Evolutionary conservation across 1,140 invertebrate species (phyloP), one percentile per base, ranked within the genome.

Genomic region (Macrobrachium rosenbergii): DNA sequence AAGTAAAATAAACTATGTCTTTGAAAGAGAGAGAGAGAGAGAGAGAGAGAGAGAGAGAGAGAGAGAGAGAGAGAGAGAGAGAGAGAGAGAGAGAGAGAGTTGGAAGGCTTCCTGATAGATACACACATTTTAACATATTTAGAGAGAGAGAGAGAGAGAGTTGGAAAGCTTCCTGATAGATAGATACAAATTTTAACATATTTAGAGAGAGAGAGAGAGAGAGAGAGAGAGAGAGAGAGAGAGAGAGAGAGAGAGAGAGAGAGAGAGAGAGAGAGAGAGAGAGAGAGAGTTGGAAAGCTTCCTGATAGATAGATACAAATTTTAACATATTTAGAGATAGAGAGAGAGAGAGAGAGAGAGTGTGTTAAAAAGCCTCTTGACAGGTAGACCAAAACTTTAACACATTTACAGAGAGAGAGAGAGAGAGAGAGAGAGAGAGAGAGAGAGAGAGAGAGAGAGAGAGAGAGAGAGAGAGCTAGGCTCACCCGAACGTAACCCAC

Each of bases 371-470:
- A 28, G 19, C 2, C 3, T 37, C 3, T 37, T 37, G 28, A 37
- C 28, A 37, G 28, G 3, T 37, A 37, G 28, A 3, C 3, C 28
- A 37, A 37, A 37, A 37, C 28, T 37, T n/a, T 37, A 37, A 37
- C 28, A 37, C 28, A 37, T 37, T 37, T 37, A 3, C 28, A 28
- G 10, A 10, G 8, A 10, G n/a, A 72, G n/a, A 16, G 0, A 17
- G 67, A n/a, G 17, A 72, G n/a, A 72, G 67, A n/a, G 17, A 72
- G 67, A 72, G 17, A 72, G 67, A 72, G 17, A 72, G 67, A 72
- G 67, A 72, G 37, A 72, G 67, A 72, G 67, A 17, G 67, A 72
- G n/a, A n/a, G 67, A 17, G n/a, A 72, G 37, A 72, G 67, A 69
- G 67, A 69, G 67, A 69, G 67, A 69, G 67, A 69, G 2, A 72